phyloP scores from a whole-genome alignment of 2,113 vertebrate species.

The Crotalus tigris region DNA sequence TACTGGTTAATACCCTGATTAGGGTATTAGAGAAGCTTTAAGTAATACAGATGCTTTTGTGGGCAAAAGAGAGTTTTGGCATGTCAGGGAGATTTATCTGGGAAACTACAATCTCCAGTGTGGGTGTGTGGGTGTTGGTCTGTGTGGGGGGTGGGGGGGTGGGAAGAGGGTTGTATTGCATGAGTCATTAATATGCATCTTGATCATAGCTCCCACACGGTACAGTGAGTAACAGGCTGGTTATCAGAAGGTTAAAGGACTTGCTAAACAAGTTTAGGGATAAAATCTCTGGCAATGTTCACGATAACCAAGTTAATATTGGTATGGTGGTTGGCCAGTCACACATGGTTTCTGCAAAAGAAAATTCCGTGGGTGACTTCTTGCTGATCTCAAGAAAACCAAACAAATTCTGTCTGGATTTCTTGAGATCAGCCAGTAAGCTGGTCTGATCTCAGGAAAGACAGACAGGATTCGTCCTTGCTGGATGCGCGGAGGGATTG shows the following conservation, averaged over 20 bases:
- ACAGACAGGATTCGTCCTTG: background rate
- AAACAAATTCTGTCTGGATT: too few relatives aligned
- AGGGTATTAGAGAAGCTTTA: background rate
- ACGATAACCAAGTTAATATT: background rate
- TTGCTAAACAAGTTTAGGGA: background rate
- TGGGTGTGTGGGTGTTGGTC: too few relatives aligned
- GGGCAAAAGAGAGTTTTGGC: background rate
- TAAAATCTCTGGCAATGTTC: background rate
- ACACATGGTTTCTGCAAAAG: background rate
- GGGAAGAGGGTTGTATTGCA: background rate
- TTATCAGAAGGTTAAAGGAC: background rate
- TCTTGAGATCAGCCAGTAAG: too few relatives aligned
- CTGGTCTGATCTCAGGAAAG: background rate
- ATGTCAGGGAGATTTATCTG: background rate
- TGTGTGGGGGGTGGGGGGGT: too few relatives aligned
- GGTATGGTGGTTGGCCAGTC: background rate
- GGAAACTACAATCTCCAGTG: background rate
- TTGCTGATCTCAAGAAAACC: background rate
- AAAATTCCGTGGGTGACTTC: background rate
- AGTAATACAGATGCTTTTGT: background rate
- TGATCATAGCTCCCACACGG: background rate
- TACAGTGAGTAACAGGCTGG: background rate
- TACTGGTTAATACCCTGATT: background rate
- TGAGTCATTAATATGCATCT: background rate
- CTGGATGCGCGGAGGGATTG: background rate